These are phyloP conservation scores for Bombus balteatus DNA, from an alignment of 1,140 invertebrate species.

Conservation along the genomic window DNA sequence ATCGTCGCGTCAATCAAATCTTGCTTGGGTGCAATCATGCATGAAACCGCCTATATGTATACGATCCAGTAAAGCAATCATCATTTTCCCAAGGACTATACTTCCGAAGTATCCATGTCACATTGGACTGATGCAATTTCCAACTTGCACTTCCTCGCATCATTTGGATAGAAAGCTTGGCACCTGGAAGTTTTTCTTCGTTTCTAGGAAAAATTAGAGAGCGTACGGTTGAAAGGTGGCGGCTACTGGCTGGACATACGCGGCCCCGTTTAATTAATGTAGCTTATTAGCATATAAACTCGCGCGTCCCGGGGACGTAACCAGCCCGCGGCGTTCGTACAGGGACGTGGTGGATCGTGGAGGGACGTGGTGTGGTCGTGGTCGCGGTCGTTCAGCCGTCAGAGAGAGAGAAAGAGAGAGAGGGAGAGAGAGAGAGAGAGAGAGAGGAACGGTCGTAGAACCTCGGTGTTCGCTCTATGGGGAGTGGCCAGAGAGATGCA, in stretches of 20 bases:
- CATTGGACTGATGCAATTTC: not conserved
- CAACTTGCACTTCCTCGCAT: not conserved
- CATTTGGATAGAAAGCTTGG: not conserved
- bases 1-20: conserved; percentile 18
- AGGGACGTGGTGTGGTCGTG: conserved; percentile 27
- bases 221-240: conserved; percentile 37
- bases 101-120: too few relatives aligned
- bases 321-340: conserved; percentile 42
- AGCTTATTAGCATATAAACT: conserved; percentile 73
- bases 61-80: not conserved
- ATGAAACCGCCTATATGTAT: not conserved
- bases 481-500: conserved; percentile 63
- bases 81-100: not conserved
- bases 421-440: not conserved
- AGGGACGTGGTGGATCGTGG: conserved; percentile 11
- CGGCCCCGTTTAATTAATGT: conserved; percentile 73
- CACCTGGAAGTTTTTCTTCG: conserved; percentile 24
- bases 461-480: conserved; percentile 27
- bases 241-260: conserved; percentile 45
- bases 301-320: conserved; percentile 64
- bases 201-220: conserved; percentile 49
- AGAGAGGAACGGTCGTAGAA: conserved; percentile 38
- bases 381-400: not conserved
- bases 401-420: not conserved
- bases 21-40: not conserved